Base-by-base conservation (phyloP, 2,888 invertebrate species). In the Lasioglossum figueresi region DNA sequence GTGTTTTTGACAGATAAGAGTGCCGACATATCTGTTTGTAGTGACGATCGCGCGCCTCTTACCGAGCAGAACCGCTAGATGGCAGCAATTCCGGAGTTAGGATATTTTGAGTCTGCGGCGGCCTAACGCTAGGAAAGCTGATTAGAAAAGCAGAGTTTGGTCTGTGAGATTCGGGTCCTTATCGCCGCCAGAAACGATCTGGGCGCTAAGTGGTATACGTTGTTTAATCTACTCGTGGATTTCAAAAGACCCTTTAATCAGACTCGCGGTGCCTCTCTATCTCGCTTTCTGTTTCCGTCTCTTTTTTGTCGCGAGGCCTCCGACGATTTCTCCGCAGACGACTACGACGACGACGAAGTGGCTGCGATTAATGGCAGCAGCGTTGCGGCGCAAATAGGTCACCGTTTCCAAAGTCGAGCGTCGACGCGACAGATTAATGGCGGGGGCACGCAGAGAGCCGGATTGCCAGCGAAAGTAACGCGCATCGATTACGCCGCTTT, bases 401-500 rank as follows among this genome's bases (percentile, higher is more conserved):
- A 76, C 23, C 63, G 34, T 63, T 63, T 63, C 59, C 76, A 34
- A 72, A 72, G 72, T 72, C 72, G 72, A 72, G 72, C 72, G 48
- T 34, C 63, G 45, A 40, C 43, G 76, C 45, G 34, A 63, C 31
- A 27, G 43, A 63, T 40, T 2, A 48, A 34, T 68, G 68, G 72
- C 31, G 52, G 4, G 4, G 3, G 14, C 16, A 63, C 59, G 59
- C 59, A 14, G 59, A 12, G 59, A 27, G 59, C 27, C 59, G 23
- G 4, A n/a, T 40, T 34, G 71, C 12, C 70, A 40, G 79, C 34
- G 77, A 84, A 79, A 83, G 84, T 84, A 83, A 71, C 70, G 56
- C 23, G 63, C 74, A 48, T 75, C 75, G 84, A 84, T 84, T 75
- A 72, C 52, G 43, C 71, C 52, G 83, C 70, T 84, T 75, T 71